Conservation (phyloP, 2,888 invertebrate genomes). For the Ptychoptera albimana region DNA sequence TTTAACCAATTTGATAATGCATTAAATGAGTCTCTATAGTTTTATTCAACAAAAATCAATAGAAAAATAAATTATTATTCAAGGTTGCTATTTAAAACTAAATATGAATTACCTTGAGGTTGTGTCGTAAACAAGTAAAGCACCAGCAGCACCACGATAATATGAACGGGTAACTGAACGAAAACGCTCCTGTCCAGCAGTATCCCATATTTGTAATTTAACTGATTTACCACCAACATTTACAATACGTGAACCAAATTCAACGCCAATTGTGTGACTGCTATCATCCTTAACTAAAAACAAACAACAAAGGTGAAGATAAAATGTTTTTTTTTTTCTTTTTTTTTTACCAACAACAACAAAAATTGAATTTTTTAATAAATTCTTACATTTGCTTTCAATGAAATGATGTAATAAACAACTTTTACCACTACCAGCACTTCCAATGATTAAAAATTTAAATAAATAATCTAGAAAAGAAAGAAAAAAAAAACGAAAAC, state of each 20-base stretch:
- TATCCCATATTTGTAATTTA: conserved; percentile 69
- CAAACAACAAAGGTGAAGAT: too few relatives aligned
- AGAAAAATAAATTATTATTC: not conserved
- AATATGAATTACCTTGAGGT: conserved; percentile 42
- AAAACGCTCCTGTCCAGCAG: conserved; percentile 31
- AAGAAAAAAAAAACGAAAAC: conserved; percentile 2
- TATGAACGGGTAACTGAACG: conserved; percentile 59
- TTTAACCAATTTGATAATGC: conserved; percentile 74
- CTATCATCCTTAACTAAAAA: conserved; percentile 61
- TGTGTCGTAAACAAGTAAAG: conserved; percentile 77
- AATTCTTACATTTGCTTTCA: conserved; percentile 64
- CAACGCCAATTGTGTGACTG: conserved; percentile 73
- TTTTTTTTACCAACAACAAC: not conserved
- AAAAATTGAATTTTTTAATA: not conserved
- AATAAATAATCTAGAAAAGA: conserved; percentile 57
- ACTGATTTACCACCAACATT: conserved; percentile 69
- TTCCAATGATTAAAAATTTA: conserved; percentile 73
- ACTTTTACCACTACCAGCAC: conserved; percentile 71
- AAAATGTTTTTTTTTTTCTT: not conserved
- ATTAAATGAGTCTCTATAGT: conserved; percentile 75
- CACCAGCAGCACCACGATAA: conserved; percentile 82
- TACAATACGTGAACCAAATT: conserved; percentile 74
- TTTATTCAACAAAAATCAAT: not conserved
- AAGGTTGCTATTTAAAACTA: not conserved
- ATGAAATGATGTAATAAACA: conserved; percentile 72